phyloP scores from a whole-genome alignment of 2,888 invertebrate species.

The Schizaphis graminum region DNA sequence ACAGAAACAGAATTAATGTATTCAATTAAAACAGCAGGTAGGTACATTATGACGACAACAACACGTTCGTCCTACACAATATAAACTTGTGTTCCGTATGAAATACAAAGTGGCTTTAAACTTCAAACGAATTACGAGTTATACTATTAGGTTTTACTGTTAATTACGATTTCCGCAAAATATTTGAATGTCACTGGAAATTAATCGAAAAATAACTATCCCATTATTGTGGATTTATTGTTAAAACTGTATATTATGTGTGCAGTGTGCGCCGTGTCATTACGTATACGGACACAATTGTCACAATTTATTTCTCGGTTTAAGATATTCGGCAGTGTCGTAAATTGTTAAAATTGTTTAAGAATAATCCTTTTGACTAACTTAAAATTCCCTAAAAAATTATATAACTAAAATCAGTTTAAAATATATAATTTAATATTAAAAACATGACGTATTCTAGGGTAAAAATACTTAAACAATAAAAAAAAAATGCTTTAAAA shows the following conservation, averaged over 20 bases:
- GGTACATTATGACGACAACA: not conserved
- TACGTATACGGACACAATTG: too few species aligned
- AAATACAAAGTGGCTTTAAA: not conserved
- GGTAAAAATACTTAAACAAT: too few species aligned
- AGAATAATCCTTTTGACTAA: too few species aligned
- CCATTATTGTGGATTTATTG: not conserved
- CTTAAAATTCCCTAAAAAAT: too few species aligned
- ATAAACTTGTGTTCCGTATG: not conserved
- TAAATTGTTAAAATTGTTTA: too few species aligned
- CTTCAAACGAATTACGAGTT: not conserved
- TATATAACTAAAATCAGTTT: too few species aligned
- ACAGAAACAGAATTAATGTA: not conserved
- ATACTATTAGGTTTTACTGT: not conserved
- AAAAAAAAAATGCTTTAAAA: not conserved
- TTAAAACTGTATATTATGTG: not conserved
- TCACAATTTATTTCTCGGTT: too few species aligned
- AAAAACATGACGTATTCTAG: too few species aligned
- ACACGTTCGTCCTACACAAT: not conserved
- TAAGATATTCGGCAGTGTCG: too few species aligned
- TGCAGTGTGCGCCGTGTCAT: not conserved
- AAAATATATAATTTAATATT: too few species aligned
- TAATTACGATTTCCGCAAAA: not conserved
- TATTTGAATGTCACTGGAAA: not conserved
- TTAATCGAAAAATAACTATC: not conserved
- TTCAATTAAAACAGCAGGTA: not conserved